Percentiles rank a stretch among this genome's conserved stretches.
These are phyloP conservation scores for Sinotaia quadrata DNA, from an alignment of 2,888 invertebrate genomes.

Conservation along the genomic window DNA sequence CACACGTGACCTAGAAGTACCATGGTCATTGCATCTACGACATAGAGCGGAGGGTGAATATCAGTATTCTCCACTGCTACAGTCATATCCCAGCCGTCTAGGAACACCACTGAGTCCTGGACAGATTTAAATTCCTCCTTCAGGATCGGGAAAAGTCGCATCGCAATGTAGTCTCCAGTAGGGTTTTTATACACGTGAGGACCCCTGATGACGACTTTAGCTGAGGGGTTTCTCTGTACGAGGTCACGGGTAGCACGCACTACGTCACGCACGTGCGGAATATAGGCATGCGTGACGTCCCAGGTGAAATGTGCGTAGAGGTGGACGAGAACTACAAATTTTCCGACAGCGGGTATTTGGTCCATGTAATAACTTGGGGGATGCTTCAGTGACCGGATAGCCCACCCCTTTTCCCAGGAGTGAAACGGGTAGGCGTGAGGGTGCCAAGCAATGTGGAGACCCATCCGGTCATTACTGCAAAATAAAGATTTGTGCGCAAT, in stretches of 20 bases:
- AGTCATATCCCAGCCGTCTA: slow-evolving; percentile 21
- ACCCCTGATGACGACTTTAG: not conserved
- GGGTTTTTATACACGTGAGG: not conserved
- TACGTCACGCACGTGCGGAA: not conserved
- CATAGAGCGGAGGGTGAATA: not conserved
- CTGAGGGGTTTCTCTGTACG: not conserved
- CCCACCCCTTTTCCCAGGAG: not conserved
- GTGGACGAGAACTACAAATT: not conserved
- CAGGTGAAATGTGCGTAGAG: not conserved
- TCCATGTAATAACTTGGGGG: not conserved
- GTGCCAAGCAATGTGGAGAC: not conserved
- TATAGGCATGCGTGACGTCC: not conserved
- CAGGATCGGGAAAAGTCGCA: not conserved
- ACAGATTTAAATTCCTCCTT: slow-evolving; percentile 6
- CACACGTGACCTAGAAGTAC: not conserved
- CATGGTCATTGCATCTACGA: not conserved
- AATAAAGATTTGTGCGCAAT: not conserved
- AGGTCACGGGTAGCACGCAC: not conserved
- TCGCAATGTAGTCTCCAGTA: not conserved
- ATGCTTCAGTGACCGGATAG: not conserved
- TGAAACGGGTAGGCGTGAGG: not conserved
- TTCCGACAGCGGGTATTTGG: not conserved
- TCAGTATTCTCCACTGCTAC: not conserved
- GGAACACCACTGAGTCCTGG: slow-evolving; percentile 10
- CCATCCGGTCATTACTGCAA: not conserved